Evolutionary conservation across 2,797 vertebrate species (phyloP).

Genomic region (Propithecus perrieri): DNA sequence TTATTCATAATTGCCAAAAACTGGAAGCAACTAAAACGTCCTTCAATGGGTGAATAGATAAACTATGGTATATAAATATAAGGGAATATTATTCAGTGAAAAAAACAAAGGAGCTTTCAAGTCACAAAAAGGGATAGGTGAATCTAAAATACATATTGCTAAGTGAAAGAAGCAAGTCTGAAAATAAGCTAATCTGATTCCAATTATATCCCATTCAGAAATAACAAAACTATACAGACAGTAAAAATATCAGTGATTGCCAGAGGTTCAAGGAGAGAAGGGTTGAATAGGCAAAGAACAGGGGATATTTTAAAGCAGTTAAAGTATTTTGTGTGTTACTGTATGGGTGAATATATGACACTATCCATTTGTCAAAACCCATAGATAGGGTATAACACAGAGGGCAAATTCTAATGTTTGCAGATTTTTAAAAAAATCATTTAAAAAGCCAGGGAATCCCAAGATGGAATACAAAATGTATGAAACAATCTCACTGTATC

Average conservation of each 20-base stretch:
- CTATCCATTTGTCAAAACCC: neutral
- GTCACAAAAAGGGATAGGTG: neutral
- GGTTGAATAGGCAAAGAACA: neutral
- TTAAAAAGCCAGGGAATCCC: neutral
- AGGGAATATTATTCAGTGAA: neutral
- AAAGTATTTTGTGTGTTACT: neutral
- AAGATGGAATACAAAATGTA: neutral
- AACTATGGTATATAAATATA: neutral
- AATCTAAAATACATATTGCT: neutral
- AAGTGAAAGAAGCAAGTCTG: neutral
- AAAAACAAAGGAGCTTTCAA: neutral
- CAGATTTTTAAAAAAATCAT: neutral
- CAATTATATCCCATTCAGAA: neutral
- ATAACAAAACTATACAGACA: neutral
- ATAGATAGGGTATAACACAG: neutral
- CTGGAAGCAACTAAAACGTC: neutral
- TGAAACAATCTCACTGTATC: neutral
- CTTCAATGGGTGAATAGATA: neutral
- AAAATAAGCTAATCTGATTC: neutral
- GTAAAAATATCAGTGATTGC: neutral
- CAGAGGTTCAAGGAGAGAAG: neutral
- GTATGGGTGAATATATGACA: neutral
- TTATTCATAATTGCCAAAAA: neutral
- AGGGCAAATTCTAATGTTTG: neutral
- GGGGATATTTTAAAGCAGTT: neutral